phyloP scores from a whole-genome alignment of 1,140 invertebrate species.

The Drosophila leontia region DNA sequence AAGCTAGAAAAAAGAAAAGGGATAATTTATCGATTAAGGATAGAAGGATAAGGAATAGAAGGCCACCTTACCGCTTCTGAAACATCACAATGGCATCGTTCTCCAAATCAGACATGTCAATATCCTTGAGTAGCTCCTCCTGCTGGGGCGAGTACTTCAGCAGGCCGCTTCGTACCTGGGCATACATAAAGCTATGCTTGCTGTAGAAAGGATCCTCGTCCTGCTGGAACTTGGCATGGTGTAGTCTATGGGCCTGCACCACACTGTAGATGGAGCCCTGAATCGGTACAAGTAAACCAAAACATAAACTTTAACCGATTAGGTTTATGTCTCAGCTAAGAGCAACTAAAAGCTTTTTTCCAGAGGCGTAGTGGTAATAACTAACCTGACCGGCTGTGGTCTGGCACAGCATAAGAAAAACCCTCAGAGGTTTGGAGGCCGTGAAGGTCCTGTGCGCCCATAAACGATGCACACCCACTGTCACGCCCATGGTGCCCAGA shows the following conservation, averaged over 20 bases:
- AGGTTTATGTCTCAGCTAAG: slow-evolving; percentile 55
- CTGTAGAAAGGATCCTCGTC: slow-evolving; percentile 96
- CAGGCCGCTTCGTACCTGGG: slow-evolving; percentile 91
- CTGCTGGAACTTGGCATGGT: slow-evolving; percentile 95
- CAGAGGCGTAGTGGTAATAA: slow-evolving; percentile 38
- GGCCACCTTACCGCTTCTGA: slow-evolving; percentile 89
- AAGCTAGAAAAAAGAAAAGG: slow-evolving; percentile 86
- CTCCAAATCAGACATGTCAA: slow-evolving; percentile 95
- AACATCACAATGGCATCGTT: slow-evolving; percentile 93
- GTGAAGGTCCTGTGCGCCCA: slow-evolving; percentile 95
- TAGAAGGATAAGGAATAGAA: too few species aligned
- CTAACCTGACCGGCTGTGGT: slow-evolving; percentile 93
- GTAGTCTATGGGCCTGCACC: slow-evolving; percentile 93
- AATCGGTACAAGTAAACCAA: neutral
- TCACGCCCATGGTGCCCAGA: slow-evolving; percentile 89
- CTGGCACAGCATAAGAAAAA: slow-evolving; percentile 92
- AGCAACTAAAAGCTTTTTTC: slow-evolving; percentile 26
- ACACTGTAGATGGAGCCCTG: slow-evolving; percentile 91
- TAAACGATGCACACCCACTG: slow-evolving; percentile 94
- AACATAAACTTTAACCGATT: neutral
- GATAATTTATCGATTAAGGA: neutral
- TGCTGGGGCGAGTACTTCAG: slow-evolving; percentile 90
- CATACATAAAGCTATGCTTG: slow-evolving; percentile 93
- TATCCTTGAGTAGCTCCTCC: slow-evolving; percentile 88
- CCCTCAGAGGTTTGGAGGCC: slow-evolving; percentile 89